phyloP scores from a whole-genome alignment of 2,797 vertebrate genomes.

The Eulemur albifrons region DNA sequence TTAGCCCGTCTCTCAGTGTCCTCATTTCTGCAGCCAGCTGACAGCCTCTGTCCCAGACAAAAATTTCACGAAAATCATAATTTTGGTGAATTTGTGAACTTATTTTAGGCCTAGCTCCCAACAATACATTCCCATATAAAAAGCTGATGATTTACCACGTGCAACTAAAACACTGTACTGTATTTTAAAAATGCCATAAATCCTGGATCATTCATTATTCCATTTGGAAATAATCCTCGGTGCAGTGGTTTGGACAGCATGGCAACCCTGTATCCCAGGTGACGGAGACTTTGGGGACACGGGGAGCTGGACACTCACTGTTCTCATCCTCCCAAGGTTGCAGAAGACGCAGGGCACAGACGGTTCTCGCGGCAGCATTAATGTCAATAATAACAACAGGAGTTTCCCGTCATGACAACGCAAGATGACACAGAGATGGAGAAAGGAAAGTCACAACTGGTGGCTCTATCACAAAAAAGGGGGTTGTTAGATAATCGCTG shows the following conservation, averaged over 20 bases:
- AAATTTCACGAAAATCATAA: not conserved
- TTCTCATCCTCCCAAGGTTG: not conserved
- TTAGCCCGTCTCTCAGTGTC: not conserved
- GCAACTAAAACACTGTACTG: not conserved
- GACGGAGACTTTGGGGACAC: fast-evolving
- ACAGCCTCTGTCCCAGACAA: not conserved
- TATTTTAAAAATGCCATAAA: not conserved
- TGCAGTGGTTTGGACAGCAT: not conserved
- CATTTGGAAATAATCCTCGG: not conserved
- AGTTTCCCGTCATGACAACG: not conserved
- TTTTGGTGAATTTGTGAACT: not conserved
- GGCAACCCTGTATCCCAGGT: not conserved
- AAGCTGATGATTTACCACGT: not conserved
- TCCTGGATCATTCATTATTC: not conserved
- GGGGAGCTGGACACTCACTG: not conserved
- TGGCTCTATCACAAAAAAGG: too few relatives aligned
- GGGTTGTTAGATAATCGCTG: not conserved
- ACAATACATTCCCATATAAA: not conserved
- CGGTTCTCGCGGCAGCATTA: too few relatives aligned
- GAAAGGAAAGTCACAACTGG: not conserved
- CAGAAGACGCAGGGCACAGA: fast-evolving
- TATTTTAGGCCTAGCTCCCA: not conserved
- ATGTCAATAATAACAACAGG: not conserved
- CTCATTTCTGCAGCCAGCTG: not conserved
- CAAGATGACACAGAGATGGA: not conserved